Base-by-base conservation (phyloP, 2,888 invertebrate genomes). In the Megalurothrips usitatus region DNA sequence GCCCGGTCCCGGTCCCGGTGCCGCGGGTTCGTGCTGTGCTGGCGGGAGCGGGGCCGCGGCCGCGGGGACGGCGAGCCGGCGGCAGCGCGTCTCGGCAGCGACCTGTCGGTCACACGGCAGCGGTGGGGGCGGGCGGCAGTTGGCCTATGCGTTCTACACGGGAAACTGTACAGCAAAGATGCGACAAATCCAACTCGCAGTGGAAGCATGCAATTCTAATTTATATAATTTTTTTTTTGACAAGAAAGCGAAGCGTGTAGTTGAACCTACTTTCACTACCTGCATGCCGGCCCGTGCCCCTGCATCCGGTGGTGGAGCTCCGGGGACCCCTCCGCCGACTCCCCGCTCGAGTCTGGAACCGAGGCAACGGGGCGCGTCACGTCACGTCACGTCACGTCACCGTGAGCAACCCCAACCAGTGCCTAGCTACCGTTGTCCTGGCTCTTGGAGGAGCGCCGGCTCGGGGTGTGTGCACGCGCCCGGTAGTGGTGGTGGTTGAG, bases 291-390 rank as follows among this genome's bases (percentile, higher is more conserved):
- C 81, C 84, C 84, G 79, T 84, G 83, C 78, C 84, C 83, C 43
- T 83, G 82, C 17, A 83, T 81, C 80, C 84, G 81, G 82, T 85
- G 84, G 34, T 81, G 83, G 81, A 85, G 83, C 82, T 84, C 84
- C 12, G 86, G 86, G 23, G 86, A 86, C 49, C 85, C 85, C 81
- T 86, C 86, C 49, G 86, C 85, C 79, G 86, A 86, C 82, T 86
- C 86, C 48, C 86, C 85, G 83, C 86, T 86, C 58, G 86, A 86
- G 83, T 86, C 86, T 68, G 68, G 8, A 52, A 52, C 52, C 52
- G 10, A 52, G 52, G 52, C 12, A 52, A 52, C 52, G 52, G 10
- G 52, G 52, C 52, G 1, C 34, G 34, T 43, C 3, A 43, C 34
- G 34, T 43, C 34, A 43, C 3, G 34, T 43, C 34, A n/a, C n/a